Base-by-base conservation (phyloP, 2,888 invertebrate genomes). In the Hyalella azteca region DNA sequence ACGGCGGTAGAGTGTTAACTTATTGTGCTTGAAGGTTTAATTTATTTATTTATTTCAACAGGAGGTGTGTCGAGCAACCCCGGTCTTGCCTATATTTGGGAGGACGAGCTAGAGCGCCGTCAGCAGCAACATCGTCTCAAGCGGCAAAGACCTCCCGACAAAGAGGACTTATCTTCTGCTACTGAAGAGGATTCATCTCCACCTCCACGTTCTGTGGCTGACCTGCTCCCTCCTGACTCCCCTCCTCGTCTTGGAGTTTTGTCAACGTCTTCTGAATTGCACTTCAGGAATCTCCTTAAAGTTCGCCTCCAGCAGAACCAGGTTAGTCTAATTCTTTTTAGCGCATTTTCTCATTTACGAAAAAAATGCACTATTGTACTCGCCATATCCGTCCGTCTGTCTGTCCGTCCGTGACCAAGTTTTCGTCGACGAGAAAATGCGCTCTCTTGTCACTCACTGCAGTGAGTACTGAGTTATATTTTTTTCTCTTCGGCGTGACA, bases 21-120 rank as follows among this genome's bases (percentile, higher is more conserved):
- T n/a, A n/a, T n/a, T n/a, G n/a, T n/a, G n/a, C n/a, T n/a, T n/a
- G n/a, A 60, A 29, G 26, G 60, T 15, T 79, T 22, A 77, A 1
- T 26, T n/a, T 49, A 40, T 36, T 5, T 50, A n/a, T 15, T 50
- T 5, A 77, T 49, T 59, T 26, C 4, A 32, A 59, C 73, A 81
- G 84, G 77, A 26, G 84, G 82, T 32, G 39, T 66, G 9, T 82
- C 81, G 19, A 81, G 80, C n/a, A 84, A 84, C 59, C 84, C 84
- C 11, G 84, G 84, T 22, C 76, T 84, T 36, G 48, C 81, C 4
- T 81, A 82, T 22, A 84, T 84, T n/a, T 84, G 84, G 84, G 82
- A 82, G 48, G 84, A 84, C 49, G 84, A 84, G 40, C 29, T 81
- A 26, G 81, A 81, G 50, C 81, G 84, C 19, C 73, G 50, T n/a